Evolutionary conservation across 2,113 vertebrate genomes (phyloP).

Genomic region (Entomyzon cyanotis): DNA sequence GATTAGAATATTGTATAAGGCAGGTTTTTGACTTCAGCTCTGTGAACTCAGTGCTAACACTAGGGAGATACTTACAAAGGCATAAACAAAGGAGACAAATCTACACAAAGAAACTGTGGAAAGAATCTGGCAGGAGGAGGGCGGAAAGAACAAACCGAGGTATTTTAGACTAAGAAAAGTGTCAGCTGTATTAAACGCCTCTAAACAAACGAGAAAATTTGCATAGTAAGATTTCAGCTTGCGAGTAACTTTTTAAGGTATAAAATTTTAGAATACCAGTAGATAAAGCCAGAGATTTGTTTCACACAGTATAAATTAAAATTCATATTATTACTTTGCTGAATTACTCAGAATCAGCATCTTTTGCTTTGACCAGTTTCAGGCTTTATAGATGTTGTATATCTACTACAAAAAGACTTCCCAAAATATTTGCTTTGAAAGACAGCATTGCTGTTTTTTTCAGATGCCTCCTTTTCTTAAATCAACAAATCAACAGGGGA

Average conservation of each 20-base stretch:
- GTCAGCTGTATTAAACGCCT: background rate
- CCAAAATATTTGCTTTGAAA: background rate
- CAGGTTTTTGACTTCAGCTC: slow-evolving; percentile 9
- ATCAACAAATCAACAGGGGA: slow-evolving; percentile 14
- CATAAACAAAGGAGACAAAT: slow-evolving; percentile 46
- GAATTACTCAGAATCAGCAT: background rate
- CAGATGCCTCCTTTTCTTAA: background rate
- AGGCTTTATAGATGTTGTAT: background rate
- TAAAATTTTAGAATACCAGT: background rate
- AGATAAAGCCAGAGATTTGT: slow-evolving; percentile 7
- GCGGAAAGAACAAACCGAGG: background rate
- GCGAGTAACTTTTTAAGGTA: background rate
- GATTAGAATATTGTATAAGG: slow-evolving; percentile 46
- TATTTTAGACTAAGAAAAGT: background rate
- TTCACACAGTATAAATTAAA: slow-evolving; percentile 30
- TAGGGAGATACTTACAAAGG: slow-evolving; percentile 16
- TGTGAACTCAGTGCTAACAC: slow-evolving; percentile 15
- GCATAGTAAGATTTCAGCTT: background rate
- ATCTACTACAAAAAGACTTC: slow-evolving; percentile 32
- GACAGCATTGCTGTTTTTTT: background rate
- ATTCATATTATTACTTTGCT: background rate
- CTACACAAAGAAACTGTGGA: slow-evolving; percentile 47
- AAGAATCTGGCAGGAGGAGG: background rate
- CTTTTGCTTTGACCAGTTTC: background rate
- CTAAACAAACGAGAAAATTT: background rate